A percentile compares a stretch with the other conserved stretches of the same genome.
Conservation (phyloP, 2,888 invertebrate species). For the Druceiella hillmani region DNA sequence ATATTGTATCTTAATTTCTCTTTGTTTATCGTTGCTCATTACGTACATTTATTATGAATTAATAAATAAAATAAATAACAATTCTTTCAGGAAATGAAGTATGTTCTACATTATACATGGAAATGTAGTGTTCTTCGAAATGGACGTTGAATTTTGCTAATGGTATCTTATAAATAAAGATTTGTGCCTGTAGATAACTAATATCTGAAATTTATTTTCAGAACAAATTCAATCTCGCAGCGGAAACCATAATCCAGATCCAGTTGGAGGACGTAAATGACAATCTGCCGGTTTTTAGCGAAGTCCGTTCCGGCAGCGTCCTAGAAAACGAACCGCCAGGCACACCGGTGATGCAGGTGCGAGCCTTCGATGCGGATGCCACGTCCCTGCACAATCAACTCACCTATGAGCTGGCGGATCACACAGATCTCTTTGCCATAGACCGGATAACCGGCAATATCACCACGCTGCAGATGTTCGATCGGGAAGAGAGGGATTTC, state of each 20-base stretch:
- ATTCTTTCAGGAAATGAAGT: no score
- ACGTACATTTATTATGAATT: not conserved
- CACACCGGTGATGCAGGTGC: conserved; percentile 81
- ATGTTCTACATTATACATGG: no score
- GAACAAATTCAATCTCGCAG: conserved; percentile 74
- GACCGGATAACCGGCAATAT: conserved; percentile 85
- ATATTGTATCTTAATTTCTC: not conserved
- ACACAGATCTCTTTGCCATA: conserved; percentile 73
- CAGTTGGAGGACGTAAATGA: conserved; percentile 86
- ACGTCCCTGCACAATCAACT: conserved; percentile 79
- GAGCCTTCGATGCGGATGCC: conserved; percentile 82
- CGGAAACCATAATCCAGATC: conserved; percentile 73
- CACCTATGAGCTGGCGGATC: conserved; percentile 66
- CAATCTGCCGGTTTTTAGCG: conserved; percentile 81
- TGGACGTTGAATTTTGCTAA: no score
- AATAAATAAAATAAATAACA: no score
- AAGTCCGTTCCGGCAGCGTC: conserved; percentile 74
- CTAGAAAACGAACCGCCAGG: conserved; percentile 80
- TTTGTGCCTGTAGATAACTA: not conserved
- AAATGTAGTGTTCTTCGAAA: no score
- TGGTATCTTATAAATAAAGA: no score
- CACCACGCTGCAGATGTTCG: conserved; percentile 74
- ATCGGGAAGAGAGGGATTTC: conserved; percentile 77
- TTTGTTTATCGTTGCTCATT: not conserved
- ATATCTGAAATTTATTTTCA: conserved; percentile 31